Base-by-base conservation (phyloP, 2,888 invertebrate species). In the Leptinotarsa rubiginosa region DNA sequence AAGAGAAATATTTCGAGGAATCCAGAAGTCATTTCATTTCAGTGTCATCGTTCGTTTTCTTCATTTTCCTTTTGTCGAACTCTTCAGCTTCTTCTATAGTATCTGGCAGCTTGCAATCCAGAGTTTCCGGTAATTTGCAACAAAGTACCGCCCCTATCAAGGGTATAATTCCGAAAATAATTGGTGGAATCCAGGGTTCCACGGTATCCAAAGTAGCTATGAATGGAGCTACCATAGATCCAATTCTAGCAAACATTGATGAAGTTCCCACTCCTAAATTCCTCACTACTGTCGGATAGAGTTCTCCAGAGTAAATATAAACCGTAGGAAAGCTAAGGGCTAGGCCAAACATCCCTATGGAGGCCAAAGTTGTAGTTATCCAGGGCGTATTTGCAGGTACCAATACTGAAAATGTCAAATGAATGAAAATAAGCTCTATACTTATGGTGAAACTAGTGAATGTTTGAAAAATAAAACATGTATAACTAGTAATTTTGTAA, bases 221-320 rank as follows among this genome's bases (percentile, higher is more conserved):
- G 82, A 95, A 95, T 0, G 97, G 96, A 0, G 97, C 95, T 4
- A 93, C 81, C 90, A 97, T 95, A 0, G 96, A 96, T 10, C 97
- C 97, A 74, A 96, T 88, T 82, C 97, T 91, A 0, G 96, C 96
- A 75, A 93, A 92, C 89, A 96, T 95, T 0, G 96, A 97, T 47
- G 95, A 93, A 3, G 94, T 89, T 0, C 97, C 97, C 72, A 97
- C 92, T 0, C 96, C 97, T 56, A 94, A 93, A 84, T 96, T 97
- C 47, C 97, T 90, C 0, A 96, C 93, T 2, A 96, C 94, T 0
- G 97, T 97, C 0, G 97, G 97, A 86, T 96, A 97, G 16, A 96
- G 86, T 87, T 97, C 97, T 0, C 96, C 95, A 0, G 95, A 94
- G 86, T 94, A 97, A 18, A 97, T 90, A 86, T 97, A 97, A 4